phyloP scores from a whole-genome alignment of 2,113 vertebrate species.

The Aix galericulata region DNA sequence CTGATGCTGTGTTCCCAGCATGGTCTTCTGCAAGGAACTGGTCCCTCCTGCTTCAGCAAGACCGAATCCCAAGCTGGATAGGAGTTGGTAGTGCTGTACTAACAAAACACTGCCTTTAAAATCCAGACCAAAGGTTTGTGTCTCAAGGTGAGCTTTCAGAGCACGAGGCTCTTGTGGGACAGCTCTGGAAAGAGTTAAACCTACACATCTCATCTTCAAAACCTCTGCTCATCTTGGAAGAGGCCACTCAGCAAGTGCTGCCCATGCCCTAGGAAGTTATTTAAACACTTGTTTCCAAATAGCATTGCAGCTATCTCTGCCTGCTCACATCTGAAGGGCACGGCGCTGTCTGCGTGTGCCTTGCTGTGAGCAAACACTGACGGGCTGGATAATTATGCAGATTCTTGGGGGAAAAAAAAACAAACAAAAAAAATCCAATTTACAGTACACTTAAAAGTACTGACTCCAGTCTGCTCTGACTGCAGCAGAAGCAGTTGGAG shows the following conservation, averaged over 20 bases:
- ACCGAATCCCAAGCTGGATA: not conserved
- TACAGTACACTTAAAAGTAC: not conserved
- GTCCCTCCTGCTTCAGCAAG: not conserved
- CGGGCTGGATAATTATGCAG: not conserved
- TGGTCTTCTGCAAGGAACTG: accelerated
- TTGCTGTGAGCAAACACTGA: not conserved
- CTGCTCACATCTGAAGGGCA: not conserved
- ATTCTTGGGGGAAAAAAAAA: not conserved
- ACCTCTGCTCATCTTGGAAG: not conserved
- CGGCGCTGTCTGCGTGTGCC: accelerated
- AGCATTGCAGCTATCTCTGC: not conserved
- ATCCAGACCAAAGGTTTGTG: not conserved
- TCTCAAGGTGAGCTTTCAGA: not conserved
- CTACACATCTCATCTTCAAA: not conserved
- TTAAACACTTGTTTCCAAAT: not conserved
- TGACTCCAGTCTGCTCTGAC: not conserved
- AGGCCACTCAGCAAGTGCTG: not conserved
- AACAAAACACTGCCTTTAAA: not conserved
- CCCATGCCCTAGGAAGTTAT: not conserved
- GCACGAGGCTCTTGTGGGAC: not conserved
- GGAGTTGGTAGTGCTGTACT: not conserved
- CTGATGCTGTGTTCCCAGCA: not conserved
- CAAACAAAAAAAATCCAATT: not conserved
- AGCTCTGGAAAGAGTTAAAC: not conserved
- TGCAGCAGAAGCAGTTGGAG: not conserved